Evolutionary conservation across 2,797 vertebrate genomes (phyloP).

Genomic region (Nyctibius grandis): DNA sequence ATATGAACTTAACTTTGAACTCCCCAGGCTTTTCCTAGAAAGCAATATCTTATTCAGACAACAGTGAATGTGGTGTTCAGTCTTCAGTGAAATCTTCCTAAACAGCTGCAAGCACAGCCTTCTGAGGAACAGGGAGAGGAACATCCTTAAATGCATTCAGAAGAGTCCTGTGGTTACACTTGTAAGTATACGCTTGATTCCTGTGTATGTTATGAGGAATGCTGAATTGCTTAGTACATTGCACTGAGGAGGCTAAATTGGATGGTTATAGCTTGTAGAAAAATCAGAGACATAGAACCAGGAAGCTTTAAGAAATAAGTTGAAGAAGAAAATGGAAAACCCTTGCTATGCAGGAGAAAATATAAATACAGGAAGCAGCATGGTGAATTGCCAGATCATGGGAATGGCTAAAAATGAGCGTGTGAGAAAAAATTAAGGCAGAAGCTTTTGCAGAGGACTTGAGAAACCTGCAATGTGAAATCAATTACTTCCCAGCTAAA

Average conservation of each 20-base stretch:
- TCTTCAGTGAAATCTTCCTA: not conserved
- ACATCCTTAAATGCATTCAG: not conserved
- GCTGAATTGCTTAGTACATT: not conserved
- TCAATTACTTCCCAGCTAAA: constrained; percentile 4
- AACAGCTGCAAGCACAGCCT: not conserved
- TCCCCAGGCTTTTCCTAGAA: not conserved
- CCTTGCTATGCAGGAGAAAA: not conserved
- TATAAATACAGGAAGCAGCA: not conserved
- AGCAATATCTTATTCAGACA: not conserved
- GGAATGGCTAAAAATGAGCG: not conserved
- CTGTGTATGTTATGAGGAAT: not conserved
- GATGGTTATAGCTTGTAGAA: not conserved
- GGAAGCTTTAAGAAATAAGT: not conserved
- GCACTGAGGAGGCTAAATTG: not conserved
- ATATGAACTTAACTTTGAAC: not conserved
- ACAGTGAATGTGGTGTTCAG: not conserved
- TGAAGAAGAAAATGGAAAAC: not conserved
- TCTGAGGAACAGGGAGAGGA: not conserved
- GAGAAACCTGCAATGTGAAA: not conserved
- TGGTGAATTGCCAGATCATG: not conserved
- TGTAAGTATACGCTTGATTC: not conserved
- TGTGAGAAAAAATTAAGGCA: not conserved
- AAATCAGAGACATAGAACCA: not conserved
- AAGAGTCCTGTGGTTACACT: not conserved
- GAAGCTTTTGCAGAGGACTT: not conserved